Base-by-base conservation (phyloP, 2,888 invertebrate genomes). In the Agriopis leucophaearia region DNA sequence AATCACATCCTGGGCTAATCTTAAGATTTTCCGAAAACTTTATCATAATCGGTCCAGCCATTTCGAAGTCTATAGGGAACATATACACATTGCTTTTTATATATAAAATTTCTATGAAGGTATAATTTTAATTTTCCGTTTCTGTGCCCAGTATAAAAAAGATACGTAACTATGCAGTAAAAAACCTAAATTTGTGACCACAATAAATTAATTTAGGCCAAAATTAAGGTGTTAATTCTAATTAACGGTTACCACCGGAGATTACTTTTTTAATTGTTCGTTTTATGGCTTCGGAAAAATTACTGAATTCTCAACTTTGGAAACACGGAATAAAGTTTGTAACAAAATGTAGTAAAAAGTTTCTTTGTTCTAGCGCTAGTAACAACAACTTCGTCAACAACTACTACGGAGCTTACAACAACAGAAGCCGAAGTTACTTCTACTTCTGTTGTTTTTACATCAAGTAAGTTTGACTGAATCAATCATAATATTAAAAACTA, bases 361-460 rank as follows among this genome's bases (percentile, higher is more conserved):
- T 54, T 56, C 44, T 70, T 59, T 74, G 69, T 77, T 77, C 45
- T 71, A 89, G 88, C 88, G 3, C 74, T 88, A 12, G 86, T 80
- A 0, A 86, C 88, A 4, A 87, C 87, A 6, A 80, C 82, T 6
- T 72, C 82, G 4, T 72, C 78, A 6, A 79, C 81, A 9, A 78
- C 78, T 1, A 74, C 78, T 4, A 70, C 73, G n/a, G 72, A 73
- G 55, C 47, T 55, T 16, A 73, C 75, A 15, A 74, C 75, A 10
- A 73, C 72, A 8, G 74, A 69, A 50, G 57, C 51, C 13, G 74
- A 74, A 64, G 59, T 61, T 27, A 77, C 66, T 44, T 55, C 60
- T 58, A 74, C 66, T 42, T 58, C 63, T 51, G 48, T 62, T 44
- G 65, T 61, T 15, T n/a, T 67, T 66, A 48, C 74, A 44, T 65